Conservation (phyloP, 2,888 invertebrate genomes). For the Arge pagana region DNA sequence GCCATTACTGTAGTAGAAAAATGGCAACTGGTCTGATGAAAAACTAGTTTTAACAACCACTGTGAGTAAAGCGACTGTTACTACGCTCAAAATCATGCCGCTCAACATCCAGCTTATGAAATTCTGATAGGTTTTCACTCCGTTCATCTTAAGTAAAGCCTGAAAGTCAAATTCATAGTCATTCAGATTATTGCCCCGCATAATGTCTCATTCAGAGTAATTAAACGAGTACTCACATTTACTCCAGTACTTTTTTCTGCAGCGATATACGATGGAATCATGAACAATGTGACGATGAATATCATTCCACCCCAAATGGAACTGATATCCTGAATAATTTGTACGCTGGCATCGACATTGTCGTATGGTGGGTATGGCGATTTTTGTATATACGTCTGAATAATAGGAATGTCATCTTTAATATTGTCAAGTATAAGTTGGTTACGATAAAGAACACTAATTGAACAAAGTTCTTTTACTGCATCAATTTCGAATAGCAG, state of each 20-base stretch:
- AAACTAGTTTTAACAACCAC: constrained; percentile 46
- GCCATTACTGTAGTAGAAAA: constrained; percentile 48
- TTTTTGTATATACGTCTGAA: constrained; percentile 48
- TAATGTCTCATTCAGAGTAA: too few relatives aligned
- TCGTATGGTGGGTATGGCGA: constrained; percentile 52
- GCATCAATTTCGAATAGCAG: too few relatives aligned
- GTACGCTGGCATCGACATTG: constrained; percentile 36
- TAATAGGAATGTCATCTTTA: too few relatives aligned
- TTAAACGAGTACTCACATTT: constrained; percentile 43
- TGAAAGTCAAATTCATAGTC: too few relatives aligned
- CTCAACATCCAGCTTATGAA: constrained; percentile 51
- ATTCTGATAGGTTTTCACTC: constrained; percentile 47
- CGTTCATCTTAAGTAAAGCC: constrained; percentile 54
- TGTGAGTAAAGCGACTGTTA: constrained; percentile 44
- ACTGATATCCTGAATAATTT: constrained; percentile 36
- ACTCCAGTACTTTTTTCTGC: constrained; percentile 53
- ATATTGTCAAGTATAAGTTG: too few relatives aligned
- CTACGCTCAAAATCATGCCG: constrained; percentile 43
- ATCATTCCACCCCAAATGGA: constrained; percentile 42
- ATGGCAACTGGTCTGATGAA: constrained; percentile 44
- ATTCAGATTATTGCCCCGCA: too few relatives aligned
- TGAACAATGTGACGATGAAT: constrained; percentile 48
- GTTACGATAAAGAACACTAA: too few relatives aligned
- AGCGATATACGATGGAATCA: constrained; percentile 47
- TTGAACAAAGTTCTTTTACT: too few relatives aligned